Conservation (phyloP, 1,140 invertebrate genomes). For the Sinonovacula constricta region DNA sequence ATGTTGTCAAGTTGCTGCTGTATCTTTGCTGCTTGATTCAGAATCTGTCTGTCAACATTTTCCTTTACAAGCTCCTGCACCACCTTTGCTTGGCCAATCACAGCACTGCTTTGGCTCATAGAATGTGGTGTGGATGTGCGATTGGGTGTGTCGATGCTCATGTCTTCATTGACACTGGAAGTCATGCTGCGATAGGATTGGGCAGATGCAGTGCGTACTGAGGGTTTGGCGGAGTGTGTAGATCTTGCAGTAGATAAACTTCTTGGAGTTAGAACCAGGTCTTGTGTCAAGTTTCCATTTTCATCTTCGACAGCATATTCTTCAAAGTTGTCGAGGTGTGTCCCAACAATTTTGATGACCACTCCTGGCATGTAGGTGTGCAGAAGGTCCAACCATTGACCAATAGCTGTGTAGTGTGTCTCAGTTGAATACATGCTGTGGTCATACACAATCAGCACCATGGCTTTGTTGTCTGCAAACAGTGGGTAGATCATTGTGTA, state of each 20-base stretch:
- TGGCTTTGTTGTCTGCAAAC: conserved; percentile 73
- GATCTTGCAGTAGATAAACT: too few relatives aligned
- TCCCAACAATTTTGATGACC: conserved; percentile 75
- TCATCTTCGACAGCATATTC: conserved; percentile 50
- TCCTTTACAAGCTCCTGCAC: conserved; percentile 52
- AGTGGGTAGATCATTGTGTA: conserved; percentile 70
- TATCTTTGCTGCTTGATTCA: conserved; percentile 53
- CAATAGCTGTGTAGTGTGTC: conserved; percentile 66
- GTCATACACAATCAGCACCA: conserved; percentile 75
- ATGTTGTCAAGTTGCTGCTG: conserved; percentile 57
- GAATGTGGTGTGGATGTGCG: conserved; percentile 15
- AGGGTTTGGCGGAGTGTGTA: neutral
- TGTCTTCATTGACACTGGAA: neutral
- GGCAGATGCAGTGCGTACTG: neutral
- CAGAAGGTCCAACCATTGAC: conserved; percentile 75
- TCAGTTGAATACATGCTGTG: conserved; percentile 65
- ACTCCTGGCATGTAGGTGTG: conserved; percentile 66
- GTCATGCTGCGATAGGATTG: conserved; percentile 12
- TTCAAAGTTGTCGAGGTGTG: conserved; percentile 65
- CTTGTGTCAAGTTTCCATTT: conserved; percentile 33
- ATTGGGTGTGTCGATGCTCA: neutral
- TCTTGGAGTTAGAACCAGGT: conserved; percentile 11
- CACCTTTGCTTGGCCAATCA: conserved; percentile 41
- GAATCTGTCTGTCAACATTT: conserved; percentile 59
- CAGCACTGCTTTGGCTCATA: conserved; percentile 14